Base-by-base conservation (phyloP, 2,797 vertebrate species). In the Picus viridis region DNA sequence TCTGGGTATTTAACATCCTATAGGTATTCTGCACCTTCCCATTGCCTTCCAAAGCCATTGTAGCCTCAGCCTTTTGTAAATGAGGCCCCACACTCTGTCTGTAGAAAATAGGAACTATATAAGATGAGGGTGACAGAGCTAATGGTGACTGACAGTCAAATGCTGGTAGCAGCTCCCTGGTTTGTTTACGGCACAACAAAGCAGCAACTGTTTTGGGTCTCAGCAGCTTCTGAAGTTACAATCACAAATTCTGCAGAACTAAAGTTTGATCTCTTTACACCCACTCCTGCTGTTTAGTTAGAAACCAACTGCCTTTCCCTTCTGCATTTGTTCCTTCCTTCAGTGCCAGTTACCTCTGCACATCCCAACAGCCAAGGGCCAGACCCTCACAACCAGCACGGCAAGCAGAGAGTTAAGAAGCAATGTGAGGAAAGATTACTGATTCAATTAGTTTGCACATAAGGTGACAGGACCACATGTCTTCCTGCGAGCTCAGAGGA, bases 331-430 rank as follows among this genome's bases (percentile, higher is more conserved):
- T 27, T 78, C 57, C 64, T 90, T 0, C 0, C 68, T 57, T 64
- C 85, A 59, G 0, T 67, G 68, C 61, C 51, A 13, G 6, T 94
- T 89, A 49, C 49, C 53, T 67, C 39, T n/a, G 54, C 72, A 53
- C 15, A 12, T 56, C 67, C 32, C 70, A 81, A 58, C 8, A 5
- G 58, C 43, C 20, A 75, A 78, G 54, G 39, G 54, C n/a, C 58
- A 91, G 56, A 70, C 54, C 53, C 30, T 79, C 68, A 26, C 49
- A 69, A 47, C 39, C 76, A 82, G 58, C 54, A 23, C 0, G 11
- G 87, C 63, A 89, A 72, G 59, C 34, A 62, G n/a, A 54, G 80
- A 95, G 80, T 84, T 93, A 93, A 87, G 67, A 34, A 83, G 43
- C 34, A 58, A 73, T 76, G 1, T 57, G 51, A 62, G 49, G 51